Conservation (phyloP, 2,888 invertebrate genomes). For the Ptychoptera albimana region DNA sequence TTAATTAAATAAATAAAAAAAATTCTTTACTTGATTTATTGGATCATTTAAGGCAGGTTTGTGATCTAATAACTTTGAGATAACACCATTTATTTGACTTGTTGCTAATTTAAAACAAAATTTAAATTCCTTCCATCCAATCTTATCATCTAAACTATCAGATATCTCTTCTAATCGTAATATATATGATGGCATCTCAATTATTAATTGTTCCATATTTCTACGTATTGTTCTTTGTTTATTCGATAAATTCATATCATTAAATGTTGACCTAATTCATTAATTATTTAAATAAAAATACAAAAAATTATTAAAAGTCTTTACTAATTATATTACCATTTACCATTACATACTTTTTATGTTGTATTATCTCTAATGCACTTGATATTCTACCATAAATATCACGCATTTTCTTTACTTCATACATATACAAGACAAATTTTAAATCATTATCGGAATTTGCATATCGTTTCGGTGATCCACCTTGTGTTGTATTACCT, state of each 20-base stretch:
- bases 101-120: conserved; percentile 44
- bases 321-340: no score
- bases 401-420: conserved; percentile 26
- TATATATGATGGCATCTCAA: conserved; percentile 45
- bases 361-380: conserved; percentile 22
- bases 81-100: conserved; percentile 43
- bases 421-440: conserved; percentile 26
- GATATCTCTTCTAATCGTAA: conserved; percentile 43
- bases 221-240: conserved; percentile 42
- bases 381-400: conserved; percentile 25
- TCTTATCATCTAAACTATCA: conserved; percentile 42
- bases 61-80: conserved; percentile 34
- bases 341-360: conserved; percentile 19
- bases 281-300: neutral
- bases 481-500: neutral
- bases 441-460: conserved; percentile 22
- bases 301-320: neutral
- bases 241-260: conserved; percentile 40
- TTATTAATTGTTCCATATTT: conserved; percentile 43
- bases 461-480: conserved; percentile 3
- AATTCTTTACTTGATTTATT: conserved; percentile 28
- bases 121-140: conserved; percentile 44
- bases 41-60: conserved; percentile 33
- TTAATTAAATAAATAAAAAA: neutral
- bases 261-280: conserved; percentile 37